Conservation (phyloP, 1,140 invertebrate genomes). For the Caenorhabditis tropicalis region DNA sequence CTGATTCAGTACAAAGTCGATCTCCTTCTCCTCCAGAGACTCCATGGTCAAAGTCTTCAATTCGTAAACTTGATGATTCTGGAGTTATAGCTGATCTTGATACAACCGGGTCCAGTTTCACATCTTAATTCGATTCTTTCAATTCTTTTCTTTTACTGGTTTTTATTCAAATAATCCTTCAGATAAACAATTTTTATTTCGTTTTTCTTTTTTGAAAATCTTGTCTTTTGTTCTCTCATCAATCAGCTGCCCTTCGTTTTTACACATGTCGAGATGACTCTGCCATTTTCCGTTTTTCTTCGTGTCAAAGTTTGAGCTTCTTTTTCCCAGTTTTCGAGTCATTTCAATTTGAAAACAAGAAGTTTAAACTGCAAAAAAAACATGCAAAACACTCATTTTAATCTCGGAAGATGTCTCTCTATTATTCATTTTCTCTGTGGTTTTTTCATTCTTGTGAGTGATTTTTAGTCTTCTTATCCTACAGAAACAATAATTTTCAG, state of each 20-base stretch:
- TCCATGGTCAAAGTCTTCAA: neutral
- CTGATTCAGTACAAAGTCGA: neutral
- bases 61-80: slow-evolving; percentile 28
- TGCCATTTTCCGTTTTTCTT: neutral
- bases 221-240: neutral
- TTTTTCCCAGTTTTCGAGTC: neutral
- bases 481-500: neutral
- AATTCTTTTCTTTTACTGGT: slow-evolving; percentile 1
- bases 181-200: neutral
- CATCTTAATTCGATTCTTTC: neutral
- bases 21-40: neutral
- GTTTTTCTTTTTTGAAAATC: neutral
- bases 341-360: neutral
- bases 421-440: slow-evolving; percentile 34
- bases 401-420: slow-evolving; percentile 13
- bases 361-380: neutral
- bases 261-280: slow-evolving; percentile 32
- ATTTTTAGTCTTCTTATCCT: neutral
- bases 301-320: neutral
- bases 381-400: neutral
- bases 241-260: slow-evolving; percentile 26
- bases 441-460: slow-evolving; percentile 18
- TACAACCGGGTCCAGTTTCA: slow-evolving; percentile 15
- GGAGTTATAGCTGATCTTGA: neutral
- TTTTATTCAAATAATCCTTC: neutral